Base-by-base conservation (phyloP, 2,113 vertebrate species). In the Gadus chalcogrammus region DNA sequence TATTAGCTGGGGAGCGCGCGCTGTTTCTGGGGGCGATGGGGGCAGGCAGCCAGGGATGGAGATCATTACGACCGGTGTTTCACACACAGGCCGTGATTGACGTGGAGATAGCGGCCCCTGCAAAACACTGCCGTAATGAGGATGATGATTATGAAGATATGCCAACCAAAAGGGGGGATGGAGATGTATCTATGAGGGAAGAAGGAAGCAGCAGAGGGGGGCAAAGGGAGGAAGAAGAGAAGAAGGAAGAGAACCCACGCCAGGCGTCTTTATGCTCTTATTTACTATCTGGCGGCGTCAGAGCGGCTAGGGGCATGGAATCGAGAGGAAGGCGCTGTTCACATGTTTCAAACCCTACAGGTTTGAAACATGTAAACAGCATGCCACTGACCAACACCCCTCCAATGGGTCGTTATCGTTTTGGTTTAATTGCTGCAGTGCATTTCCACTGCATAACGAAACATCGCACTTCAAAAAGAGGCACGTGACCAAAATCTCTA, bases 21-120 rank as follows among this genome's bases (percentile, higher is more conserved):
- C 9, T 88, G 85, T 87, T 88, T 88, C 88, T 87, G 84, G 87
- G 87, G 88, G 87, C 85, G 82, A 86, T 79, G 88, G 84, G 81
- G 88, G 87, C 89, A 80, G 70, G 86, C 87, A 84, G 85, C 86
- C 86, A 85, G 90, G 87, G 86, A 88, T 87, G 87, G 86, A 88
- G 88, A 90, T 91, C 90, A 90, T 91, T 89, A 91, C 87, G 90
- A 89, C 85, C 89, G 86, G 90, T 90, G 90, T 89, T 89, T 67
- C 68, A 76, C 84, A 87, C 85, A 86, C 87, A 87, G 80, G 83
- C 85, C 88, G 88, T 90, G 88, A 91, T 89, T 90, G 88, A 91
- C 89, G 88, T 83, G 83, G 82, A 27, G 72, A 90, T 83, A 87
- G 83, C 78, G 71, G 62, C 16, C 85, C 85, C 85, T 77, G 83